phyloP scores from a whole-genome alignment of 2,113 vertebrate species.

The Procapra przewalskii region DNA sequence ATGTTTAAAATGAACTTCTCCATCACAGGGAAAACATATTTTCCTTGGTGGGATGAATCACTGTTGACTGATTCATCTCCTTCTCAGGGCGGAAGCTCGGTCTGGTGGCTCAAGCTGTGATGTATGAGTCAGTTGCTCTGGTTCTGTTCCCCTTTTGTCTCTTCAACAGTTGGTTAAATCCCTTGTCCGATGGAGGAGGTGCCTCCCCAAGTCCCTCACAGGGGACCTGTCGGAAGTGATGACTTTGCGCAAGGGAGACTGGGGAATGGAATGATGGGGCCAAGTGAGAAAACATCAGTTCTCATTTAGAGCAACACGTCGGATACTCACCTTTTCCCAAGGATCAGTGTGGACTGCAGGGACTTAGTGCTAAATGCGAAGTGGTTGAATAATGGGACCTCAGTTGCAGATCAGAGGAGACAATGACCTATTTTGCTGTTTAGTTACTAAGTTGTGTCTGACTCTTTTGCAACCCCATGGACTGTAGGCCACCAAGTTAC shows the following conservation, averaged over 20 bases:
- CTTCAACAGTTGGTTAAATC: constrained; percentile 31
- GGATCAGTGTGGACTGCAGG: neutral
- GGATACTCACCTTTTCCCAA: neutral
- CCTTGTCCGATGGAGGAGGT: neutral
- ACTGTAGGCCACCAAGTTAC: neutral
- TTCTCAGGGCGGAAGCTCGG: constrained; percentile 57
- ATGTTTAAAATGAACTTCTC: constrained; percentile 47
- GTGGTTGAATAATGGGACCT: neutral
- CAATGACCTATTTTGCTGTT: neutral
- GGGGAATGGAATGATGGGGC: neutral
- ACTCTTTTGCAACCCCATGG: neutral
- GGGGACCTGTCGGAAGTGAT: constrained; percentile 6
- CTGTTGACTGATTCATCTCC: constrained; percentile 64
- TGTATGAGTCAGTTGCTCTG: constrained; percentile 69
- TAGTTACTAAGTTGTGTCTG: neutral
- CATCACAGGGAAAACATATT: constrained; percentile 43
- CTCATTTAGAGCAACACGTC: neutral
- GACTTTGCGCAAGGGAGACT: neutral
- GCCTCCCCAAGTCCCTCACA: neutral
- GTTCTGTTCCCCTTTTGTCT: constrained; percentile 25
- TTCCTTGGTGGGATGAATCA: constrained; percentile 69
- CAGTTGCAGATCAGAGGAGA: neutral
- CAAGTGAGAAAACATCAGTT: neutral
- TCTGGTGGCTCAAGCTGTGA: constrained; percentile 69
- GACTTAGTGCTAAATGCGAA: neutral